A percentile compares a stretch with the other conserved stretches of the same genome.
Evolutionary conservation across 2,797 vertebrate genomes (phyloP).

Genomic region (Tympanoctomys barrerae): DNA sequence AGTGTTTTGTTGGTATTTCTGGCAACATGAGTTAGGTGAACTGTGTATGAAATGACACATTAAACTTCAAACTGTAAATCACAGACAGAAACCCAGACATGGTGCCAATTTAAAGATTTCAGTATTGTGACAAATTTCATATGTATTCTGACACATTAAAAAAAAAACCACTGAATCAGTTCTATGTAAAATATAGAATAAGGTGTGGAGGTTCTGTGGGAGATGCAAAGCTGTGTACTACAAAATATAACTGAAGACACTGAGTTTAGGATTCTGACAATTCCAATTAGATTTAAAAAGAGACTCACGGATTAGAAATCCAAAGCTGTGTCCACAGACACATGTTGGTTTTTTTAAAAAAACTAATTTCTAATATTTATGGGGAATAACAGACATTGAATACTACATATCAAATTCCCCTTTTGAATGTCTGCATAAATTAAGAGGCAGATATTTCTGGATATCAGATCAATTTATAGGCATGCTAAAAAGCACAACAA

Average conservation of each 20-base stretch:
- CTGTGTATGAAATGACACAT: neutral
- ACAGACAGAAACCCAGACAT: slow-evolving; percentile 80
- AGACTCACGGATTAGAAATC: slow-evolving; percentile 70
- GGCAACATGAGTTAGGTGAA: slow-evolving; percentile 57
- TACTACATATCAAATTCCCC: slow-evolving; percentile 80
- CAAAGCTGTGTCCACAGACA: slow-evolving; percentile 65
- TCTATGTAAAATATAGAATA: slow-evolving; percentile 61
- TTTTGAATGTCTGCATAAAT: slow-evolving; percentile 85
- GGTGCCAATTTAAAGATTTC: slow-evolving; percentile 81
- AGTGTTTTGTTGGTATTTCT: slow-evolving; percentile 53
- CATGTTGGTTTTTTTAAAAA: slow-evolving; percentile 77
- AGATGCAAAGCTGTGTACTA: slow-evolving; percentile 54
- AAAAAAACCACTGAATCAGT: slow-evolving; percentile 23
- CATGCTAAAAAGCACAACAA: slow-evolving; percentile 83
- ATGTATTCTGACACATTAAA: slow-evolving; percentile 61
- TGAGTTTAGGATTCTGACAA: slow-evolving; percentile 79
- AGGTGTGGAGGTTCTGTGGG: neutral
- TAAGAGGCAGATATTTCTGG: slow-evolving; percentile 81
- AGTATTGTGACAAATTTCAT: slow-evolving; percentile 80
- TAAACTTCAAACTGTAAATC: slow-evolving; percentile 76
- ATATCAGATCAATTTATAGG: slow-evolving; percentile 81
- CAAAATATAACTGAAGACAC: slow-evolving; percentile 68
- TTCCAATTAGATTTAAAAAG: slow-evolving; percentile 70
- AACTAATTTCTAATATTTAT: slow-evolving; percentile 78
- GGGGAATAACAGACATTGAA: slow-evolving; percentile 81